A percentile compares a stretch with the other conserved stretches of the same genome.
These are phyloP conservation scores for Arion vulgaris DNA, from an alignment of 1,140 invertebrate species.

Conservation along the genomic window DNA sequence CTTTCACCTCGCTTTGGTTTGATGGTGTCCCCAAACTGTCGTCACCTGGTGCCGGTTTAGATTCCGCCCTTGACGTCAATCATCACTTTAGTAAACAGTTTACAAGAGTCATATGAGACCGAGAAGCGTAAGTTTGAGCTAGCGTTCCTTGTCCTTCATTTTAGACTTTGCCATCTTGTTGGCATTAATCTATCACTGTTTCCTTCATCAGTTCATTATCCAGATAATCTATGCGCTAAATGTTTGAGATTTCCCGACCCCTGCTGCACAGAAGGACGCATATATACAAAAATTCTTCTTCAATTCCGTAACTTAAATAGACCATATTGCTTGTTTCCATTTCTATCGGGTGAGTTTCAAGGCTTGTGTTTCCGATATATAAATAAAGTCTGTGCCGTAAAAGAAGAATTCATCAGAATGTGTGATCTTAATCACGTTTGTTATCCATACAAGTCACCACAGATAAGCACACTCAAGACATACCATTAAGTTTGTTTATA, in stretches of 20 bases:
- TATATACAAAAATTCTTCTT: not conserved
- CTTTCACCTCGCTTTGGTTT: conserved; percentile 7
- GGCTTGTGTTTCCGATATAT: too few relatives aligned
- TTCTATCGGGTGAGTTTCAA: not conserved
- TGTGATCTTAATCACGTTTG: too few relatives aligned
- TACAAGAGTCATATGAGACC: not conserved
- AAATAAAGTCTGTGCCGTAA: too few relatives aligned
- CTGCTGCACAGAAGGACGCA: not conserved
- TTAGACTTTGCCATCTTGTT: not conserved
- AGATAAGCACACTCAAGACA: too few relatives aligned
- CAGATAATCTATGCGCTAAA: not conserved
- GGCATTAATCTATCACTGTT: not conserved
- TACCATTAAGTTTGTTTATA: too few relatives aligned
- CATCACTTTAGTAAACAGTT: conserved; percentile 15
- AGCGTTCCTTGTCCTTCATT: not conserved
- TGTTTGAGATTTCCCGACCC: not conserved
- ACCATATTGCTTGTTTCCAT: not conserved
- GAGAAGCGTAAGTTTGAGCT: conserved; percentile 6
- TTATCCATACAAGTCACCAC: too few relatives aligned
- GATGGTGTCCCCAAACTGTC: conserved; percentile 24
- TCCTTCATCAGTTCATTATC: not conserved
- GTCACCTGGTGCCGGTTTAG: conserved; percentile 23
- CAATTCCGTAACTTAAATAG: not conserved
- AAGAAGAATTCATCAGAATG: too few relatives aligned
- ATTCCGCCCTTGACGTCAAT: conserved; percentile 9